These are phyloP conservation scores for Bungarus multicinctus DNA, from an alignment of 2,113 vertebrate species.

Conservation along the genomic window DNA sequence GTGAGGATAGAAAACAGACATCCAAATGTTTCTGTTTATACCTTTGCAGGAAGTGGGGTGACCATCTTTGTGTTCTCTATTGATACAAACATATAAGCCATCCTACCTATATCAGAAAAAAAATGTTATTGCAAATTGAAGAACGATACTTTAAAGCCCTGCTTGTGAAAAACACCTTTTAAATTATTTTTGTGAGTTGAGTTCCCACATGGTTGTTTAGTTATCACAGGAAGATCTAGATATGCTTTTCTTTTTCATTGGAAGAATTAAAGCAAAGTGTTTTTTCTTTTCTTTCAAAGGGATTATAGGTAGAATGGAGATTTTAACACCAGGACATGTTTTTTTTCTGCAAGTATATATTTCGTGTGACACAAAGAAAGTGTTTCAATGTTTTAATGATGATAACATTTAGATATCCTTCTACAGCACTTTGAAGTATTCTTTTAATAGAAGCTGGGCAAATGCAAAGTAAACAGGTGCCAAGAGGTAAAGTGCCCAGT, in stretches of 20 bases:
- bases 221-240: background rate
- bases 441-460: background rate
- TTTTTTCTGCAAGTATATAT: background rate
- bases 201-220: background rate
- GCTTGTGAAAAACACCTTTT: background rate
- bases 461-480: slow-evolving; percentile 9
- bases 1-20: background rate
- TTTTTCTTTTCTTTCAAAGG: background rate
- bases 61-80: background rate
- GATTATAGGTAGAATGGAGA: background rate
- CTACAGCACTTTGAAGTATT: background rate
- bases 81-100: background rate
- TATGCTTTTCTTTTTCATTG: accelerated
- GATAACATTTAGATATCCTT: slow-evolving; percentile 2
- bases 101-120: background rate
- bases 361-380: background rate
- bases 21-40: background rate
- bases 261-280: background rate
- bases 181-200: background rate
- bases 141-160: background rate
- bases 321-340: background rate
- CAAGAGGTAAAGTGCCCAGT: background rate
- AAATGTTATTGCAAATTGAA: background rate
- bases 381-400: background rate
- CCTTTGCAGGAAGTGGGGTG: background rate